A percentile compares a stretch with the other conserved stretches of the same genome.
Evolutionary conservation across 2,113 vertebrate genomes (phyloP).

Genomic region (Dolichallabes microphthalmus): DNA sequence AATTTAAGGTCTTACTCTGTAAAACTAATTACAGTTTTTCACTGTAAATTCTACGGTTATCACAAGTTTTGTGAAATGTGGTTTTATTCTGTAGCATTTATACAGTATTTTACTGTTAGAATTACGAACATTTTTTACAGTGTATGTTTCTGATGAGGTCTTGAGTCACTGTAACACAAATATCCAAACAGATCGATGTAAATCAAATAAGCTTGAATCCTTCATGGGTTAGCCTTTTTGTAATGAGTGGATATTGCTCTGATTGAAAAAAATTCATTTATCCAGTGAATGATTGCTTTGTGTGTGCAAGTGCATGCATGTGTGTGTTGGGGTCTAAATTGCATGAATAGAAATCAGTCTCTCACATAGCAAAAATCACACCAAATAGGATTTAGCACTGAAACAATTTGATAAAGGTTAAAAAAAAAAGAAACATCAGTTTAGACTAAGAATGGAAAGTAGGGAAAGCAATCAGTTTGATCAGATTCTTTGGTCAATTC

Average conservation of each 20-base stretch:
- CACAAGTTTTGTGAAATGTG: no score
- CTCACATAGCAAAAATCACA: conserved; percentile 26
- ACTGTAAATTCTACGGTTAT: no score
- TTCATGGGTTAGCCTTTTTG: conserved; percentile 12
- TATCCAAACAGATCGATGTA: conserved; percentile 28
- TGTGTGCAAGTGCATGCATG: background rate
- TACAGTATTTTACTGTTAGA: no score
- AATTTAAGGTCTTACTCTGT: no score
- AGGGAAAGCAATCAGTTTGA: background rate
- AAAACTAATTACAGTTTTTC: no score
- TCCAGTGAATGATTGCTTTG: background rate
- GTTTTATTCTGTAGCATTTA: no score
- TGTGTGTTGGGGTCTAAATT: conserved; percentile 27
- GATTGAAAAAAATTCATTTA: conserved; percentile 2
- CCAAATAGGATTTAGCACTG: background rate
- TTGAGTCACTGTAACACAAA: conserved; percentile 2
- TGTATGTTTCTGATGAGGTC: background rate
- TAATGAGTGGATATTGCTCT: background rate
- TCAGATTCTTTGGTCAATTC: background rate
- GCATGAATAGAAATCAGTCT: conserved; percentile 23
- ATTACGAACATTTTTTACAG: no score
- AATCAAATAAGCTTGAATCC: background rate
- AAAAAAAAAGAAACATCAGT: background rate
- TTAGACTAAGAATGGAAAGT: background rate
- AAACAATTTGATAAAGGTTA: conserved; percentile 37